Evolutionary conservation across 2,113 vertebrate genomes (phyloP).

Genomic region (Peucedramus taeniatus): DNA sequence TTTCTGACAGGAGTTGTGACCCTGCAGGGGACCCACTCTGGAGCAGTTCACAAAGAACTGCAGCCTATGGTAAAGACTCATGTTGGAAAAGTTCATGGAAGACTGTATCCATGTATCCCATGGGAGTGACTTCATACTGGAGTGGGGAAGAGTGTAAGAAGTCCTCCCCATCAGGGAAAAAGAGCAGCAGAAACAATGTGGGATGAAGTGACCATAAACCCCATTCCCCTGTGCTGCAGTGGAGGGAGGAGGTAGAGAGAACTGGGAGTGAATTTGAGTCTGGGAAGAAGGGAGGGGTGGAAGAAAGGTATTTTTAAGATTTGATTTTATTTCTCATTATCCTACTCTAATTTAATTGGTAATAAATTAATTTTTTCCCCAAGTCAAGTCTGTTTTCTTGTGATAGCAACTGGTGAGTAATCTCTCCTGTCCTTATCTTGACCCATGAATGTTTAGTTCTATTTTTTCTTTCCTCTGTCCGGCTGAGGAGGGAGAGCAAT

Average conservation of each 20-base stretch:
- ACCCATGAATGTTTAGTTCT: neutral
- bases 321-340: neutral
- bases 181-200: rapidly evolving
- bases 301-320: neutral
- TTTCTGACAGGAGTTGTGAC: neutral
- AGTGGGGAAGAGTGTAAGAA: neutral
- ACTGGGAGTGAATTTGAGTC: neutral
- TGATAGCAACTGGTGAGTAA: neutral
- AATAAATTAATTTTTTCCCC: neutral
- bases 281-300: neutral
- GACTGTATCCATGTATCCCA: neutral
- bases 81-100: neutral
- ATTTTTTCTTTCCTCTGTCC: neutral
- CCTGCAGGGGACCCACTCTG: neutral
- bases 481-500: neutral
- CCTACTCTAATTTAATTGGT: neutral
- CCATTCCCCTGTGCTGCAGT: neutral
- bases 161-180: neutral
- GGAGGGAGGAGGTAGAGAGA: neutral
- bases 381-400: neutral
- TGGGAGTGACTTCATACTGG: neutral
- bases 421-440: neutral
- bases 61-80: neutral
- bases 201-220: rapidly evolving
- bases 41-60: neutral